Evolutionary conservation across 2,888 invertebrate genomes (phyloP), one percentile per base, ranked within the genome.

Genomic region (Dolichopus griseipennis): DNA sequence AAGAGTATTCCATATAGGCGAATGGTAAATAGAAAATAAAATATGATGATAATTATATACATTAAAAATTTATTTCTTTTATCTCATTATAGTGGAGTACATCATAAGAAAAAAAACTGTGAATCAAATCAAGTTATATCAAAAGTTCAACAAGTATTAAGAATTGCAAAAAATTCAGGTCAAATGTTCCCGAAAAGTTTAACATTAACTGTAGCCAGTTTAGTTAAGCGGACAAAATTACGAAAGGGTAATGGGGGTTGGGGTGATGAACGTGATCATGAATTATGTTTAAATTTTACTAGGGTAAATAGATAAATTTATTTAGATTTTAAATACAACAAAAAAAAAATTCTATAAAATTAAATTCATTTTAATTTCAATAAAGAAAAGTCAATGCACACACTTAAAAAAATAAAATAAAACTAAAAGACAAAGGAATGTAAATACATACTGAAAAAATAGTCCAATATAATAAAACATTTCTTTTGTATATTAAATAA

Each of bases 1-100:
- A 0, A 83, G 98, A 70, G 95, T 99, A 69, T 97, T 97, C 83
- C 99, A 99, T 83, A 97, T 98, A 76, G 99, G 98, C 41, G 97
- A 98, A 85, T 99, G 98, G 95, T 97, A 81, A 8, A 27, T 8
- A 18, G 6, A 52, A 12, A 8, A 37, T 37, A 10, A 37, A 37
- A 37, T 37, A 10, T 37, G n/a, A n/a, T n/a, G n/a, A n/a, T n/a
- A n/a, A n/a, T n/a, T n/a, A 64, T 34, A 18, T 27, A 62, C n/a
- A 34, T 37, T 64, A 8, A 21, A 64, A 33, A 2, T 15, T 1
- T 21, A 3, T 12, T 65, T 65, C 18, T 22, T 6, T 22, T 22
- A 20, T 64, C 20, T 68, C 70, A 75, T 84, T 82, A 18, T 84
- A 97, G 97, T 82, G 97, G 97, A 9, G 91, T 97, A 67, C 97